Evolutionary conservation across 2,113 vertebrate species (phyloP), one percentile per base, ranked within the genome.

Genomic region (Glaucidium brasilianum): DNA sequence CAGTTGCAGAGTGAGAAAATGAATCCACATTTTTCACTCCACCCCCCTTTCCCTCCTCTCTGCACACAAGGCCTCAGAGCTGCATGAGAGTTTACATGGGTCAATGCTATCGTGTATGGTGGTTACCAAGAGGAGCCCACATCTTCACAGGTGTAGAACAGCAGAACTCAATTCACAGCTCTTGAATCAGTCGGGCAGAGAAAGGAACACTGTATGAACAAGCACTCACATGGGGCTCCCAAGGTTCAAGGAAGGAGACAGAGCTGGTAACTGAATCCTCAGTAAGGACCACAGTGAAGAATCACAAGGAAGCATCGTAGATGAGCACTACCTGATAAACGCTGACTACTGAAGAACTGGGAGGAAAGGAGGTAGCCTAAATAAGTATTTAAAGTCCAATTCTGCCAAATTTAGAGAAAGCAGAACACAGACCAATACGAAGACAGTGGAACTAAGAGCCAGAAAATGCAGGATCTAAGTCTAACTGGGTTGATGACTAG

Each of bases 21-120:
- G 5, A 92, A 79, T 69, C 74, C 83, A 79, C 49, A 47, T 82
- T 96, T 94, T 77, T 79, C 88, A 86, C 69, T 79, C 80, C 91
- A 89, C 91, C 58, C 17, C 37, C 5, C 7, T 52, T 92, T 53
- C 77, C 26, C 34, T 91, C 53, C 69, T 47, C 19, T 55, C 66
- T 3, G 3, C 62, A 23, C 27, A 55, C 73, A 90, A 85, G 76
- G 35, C 88, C 96, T 68, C 30, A 9, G 58, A 86, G 67, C 78
- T 93, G 47, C 2, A 0, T 43, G 22, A 85, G 68, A 89, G 52
- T 69, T 94, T 82, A 67, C 41, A 12, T 32, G 73, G 94, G 84
- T 87, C 90, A 88, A 15, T 66, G 88, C 80, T 87, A 10, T 26
- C 58, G 69, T 9, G 39, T 25, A 35, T 22, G 18, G 39, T 37